Evolutionary conservation across 2,888 invertebrate genomes (phyloP).

Genomic region (Limnephilus auricula): DNA sequence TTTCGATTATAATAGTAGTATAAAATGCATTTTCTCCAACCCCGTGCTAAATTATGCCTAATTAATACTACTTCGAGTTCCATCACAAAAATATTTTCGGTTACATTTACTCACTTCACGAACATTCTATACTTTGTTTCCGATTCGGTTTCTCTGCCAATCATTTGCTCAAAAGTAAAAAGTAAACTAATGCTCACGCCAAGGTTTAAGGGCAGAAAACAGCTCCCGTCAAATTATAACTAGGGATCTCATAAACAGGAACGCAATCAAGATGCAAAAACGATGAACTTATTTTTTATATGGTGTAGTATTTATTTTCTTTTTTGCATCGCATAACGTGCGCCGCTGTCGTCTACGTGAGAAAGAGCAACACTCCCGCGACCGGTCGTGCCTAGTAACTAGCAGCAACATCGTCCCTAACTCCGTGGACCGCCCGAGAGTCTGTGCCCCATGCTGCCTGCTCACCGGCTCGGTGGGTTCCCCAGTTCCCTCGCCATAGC

Average conservation of each 20-base stretch:
- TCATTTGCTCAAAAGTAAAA: not conserved
- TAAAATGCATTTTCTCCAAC: too few relatives aligned
- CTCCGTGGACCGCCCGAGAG: not conserved
- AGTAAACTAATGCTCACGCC: not conserved
- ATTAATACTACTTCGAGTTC: not conserved
- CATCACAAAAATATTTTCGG: not conserved
- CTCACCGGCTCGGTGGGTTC: constrained; percentile 2
- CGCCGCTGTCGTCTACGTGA: constrained; percentile 3
- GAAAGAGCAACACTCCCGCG: not conserved
- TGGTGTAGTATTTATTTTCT: not conserved
- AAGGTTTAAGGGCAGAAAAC: not conserved
- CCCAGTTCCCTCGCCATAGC: not conserved
- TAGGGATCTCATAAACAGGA: not conserved
- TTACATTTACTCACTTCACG: not conserved
- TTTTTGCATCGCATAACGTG: not conserved
- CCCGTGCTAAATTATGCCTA: too few relatives aligned
- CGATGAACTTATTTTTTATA: not conserved
- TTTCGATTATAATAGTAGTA: too few relatives aligned
- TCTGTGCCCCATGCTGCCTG: not conserved
- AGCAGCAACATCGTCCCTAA: not conserved
- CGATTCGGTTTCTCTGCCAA: not conserved
- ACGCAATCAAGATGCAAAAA: not conserved
- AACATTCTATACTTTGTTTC: not conserved
- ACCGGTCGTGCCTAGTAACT: not conserved
- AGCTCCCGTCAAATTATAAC: not conserved